A percentile compares a stretch with the other conserved stretches of the same genome.
Conservation (phyloP, 2,797 vertebrate genomes). For the Oryzias dopingdopingensis region DNA sequence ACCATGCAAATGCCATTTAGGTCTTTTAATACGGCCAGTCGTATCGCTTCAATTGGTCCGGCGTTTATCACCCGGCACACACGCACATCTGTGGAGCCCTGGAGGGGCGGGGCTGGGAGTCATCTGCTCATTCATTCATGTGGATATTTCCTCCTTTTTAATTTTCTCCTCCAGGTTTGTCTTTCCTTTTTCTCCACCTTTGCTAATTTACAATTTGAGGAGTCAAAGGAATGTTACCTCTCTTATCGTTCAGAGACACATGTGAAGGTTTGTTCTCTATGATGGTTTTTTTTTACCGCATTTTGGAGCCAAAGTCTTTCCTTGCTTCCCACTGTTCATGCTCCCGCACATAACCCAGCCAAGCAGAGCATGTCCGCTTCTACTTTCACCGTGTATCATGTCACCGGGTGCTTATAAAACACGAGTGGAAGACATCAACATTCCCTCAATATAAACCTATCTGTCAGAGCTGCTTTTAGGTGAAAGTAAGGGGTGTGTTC, state of each 20-base stretch:
- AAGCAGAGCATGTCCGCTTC: not conserved
- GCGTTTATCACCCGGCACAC: slow-evolving; percentile 83
- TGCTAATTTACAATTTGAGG: not conserved
- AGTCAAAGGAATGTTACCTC: slow-evolving; percentile 3
- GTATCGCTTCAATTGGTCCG: slow-evolving; percentile 85
- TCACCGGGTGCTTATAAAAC: slow-evolving; percentile 2
- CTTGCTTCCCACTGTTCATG: not conserved
- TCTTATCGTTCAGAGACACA: slow-evolving; percentile 7
- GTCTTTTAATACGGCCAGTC: slow-evolving; percentile 81
- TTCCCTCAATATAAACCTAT: no score
- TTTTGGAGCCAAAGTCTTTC: no score
- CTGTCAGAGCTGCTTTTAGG: not conserved
- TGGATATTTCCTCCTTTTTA: slow-evolving; percentile 39
- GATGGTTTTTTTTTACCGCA: not conserved
- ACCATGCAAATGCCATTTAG: slow-evolving; percentile 94
- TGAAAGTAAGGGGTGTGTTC: not conserved
- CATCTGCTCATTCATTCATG: slow-evolving; percentile 53
- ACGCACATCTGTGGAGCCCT: slow-evolving; percentile 82
- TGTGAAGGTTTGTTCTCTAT: slow-evolving; percentile 4
- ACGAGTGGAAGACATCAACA: not conserved
- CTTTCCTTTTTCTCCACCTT: slow-evolving; percentile 2
- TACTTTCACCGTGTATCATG: not conserved
- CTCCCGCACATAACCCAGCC: not conserved
- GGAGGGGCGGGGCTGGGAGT: slow-evolving; percentile 31
- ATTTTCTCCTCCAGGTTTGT: slow-evolving; percentile 25